These are phyloP conservation scores for Emydocephalus ijimae DNA, from an alignment of 2,113 vertebrate species.

Conservation along the genomic window DNA sequence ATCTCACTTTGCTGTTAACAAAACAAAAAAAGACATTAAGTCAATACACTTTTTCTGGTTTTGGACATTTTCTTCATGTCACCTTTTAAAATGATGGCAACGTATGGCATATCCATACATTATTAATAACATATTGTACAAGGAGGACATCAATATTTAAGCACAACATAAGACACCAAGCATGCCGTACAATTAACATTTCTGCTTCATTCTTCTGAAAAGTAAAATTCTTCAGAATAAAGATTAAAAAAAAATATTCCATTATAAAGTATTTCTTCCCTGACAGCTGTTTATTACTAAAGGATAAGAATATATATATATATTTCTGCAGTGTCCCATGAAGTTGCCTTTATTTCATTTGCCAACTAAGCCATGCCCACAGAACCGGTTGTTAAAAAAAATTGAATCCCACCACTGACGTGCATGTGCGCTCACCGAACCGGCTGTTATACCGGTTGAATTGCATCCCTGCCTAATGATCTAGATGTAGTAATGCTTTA, in stretches of 20 bases:
- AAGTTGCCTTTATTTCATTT: background rate
- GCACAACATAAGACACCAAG: slow-evolving; percentile 40
- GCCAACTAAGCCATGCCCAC: no score
- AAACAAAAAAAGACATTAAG: slow-evolving; percentile 1
- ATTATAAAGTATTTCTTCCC: background rate
- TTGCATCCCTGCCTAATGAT: no score
- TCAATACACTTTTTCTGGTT: background rate
- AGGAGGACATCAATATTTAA: slow-evolving; percentile 62
- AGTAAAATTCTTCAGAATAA: slow-evolving; percentile 3
- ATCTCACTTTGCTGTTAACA: background rate
- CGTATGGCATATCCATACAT: slow-evolving; percentile 56
- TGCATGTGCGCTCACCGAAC: no score
- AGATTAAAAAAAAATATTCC: slow-evolving; percentile 24
- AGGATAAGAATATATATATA: background rate
- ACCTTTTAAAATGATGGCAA: slow-evolving; percentile 41
- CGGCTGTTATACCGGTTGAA: no score
- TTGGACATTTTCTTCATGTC: slow-evolving; percentile 19
- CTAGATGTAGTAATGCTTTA: no score
- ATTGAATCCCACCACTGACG: no score
- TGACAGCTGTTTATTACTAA: background rate
- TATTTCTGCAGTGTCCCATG: background rate
- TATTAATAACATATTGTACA: slow-evolving; percentile 52
- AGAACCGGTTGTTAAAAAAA: no score
- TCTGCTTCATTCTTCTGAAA: slow-evolving; percentile 26
- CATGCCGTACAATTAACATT: slow-evolving; percentile 23